A percentile compares a stretch with the other conserved stretches of the same genome.
phyloP scores from a whole-genome alignment of 2,797 vertebrate species.

The Pteronotus mesoamericanus region DNA sequence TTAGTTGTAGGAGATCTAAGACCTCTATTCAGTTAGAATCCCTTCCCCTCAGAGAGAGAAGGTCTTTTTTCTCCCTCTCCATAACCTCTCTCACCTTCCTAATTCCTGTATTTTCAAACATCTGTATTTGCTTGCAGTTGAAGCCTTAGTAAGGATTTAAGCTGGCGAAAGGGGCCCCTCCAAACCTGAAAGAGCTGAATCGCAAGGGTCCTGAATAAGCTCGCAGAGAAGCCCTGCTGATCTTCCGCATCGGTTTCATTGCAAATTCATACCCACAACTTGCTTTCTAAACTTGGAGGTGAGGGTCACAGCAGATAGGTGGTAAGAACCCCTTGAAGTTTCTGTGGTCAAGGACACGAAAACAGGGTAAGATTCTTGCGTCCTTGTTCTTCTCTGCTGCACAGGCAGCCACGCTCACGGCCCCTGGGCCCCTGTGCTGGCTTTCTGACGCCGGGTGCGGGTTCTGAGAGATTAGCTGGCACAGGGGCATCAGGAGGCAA shows the following conservation, averaged over 20 bases:
- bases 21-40: not conserved
- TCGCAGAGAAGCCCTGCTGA: not conserved
- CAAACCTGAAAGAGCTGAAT: not conserved
- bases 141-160: not conserved
- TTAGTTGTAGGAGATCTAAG: not conserved
- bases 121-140: not conserved
- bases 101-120: not conserved
- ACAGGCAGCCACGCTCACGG: rapidly evolving
- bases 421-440: not conserved
- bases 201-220: not conserved
- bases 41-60: not conserved
- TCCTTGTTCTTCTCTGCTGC: not conserved
- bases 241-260: not conserved
- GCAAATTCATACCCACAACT: not conserved
- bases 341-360: not conserved
- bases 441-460: not conserved
- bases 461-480: not conserved
- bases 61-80: not conserved
- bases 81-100: not conserved
- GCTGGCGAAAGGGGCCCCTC: not conserved
- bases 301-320: not conserved
- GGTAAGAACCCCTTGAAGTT: not conserved
- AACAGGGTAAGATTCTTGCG: not conserved
- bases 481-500: not conserved
- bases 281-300: not conserved